Evolutionary conservation across 2,113 vertebrate species (phyloP).

Genomic region (Orycteropus afer): DNA sequence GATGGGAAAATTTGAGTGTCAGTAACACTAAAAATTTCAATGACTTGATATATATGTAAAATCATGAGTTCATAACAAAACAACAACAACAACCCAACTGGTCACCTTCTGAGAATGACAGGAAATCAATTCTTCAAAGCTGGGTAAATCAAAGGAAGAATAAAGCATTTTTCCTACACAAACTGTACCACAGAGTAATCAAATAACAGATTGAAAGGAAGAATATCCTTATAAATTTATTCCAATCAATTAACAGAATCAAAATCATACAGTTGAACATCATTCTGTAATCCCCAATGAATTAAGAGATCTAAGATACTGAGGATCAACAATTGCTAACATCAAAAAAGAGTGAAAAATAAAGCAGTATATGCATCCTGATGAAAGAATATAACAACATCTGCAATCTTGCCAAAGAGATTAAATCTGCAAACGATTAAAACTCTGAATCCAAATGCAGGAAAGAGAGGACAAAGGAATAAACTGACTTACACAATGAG

Average conservation of each 20-base stretch:
- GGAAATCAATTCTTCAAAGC: slow-evolving; percentile 18
- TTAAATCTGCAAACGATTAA: background rate
- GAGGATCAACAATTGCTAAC: background rate
- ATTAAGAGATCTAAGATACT: background rate
- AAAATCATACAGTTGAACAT: background rate
- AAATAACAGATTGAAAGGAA: background rate
- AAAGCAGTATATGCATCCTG: background rate
- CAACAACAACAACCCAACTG: background rate
- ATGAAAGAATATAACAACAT: background rate
- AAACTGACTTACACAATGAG: background rate
- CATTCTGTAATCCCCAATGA: background rate
- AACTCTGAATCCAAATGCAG: background rate
- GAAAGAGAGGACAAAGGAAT: background rate
- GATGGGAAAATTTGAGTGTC: too few relatives aligned
- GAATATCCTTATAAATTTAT: background rate
- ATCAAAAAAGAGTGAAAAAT: background rate
- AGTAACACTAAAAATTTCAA: slow-evolving; percentile 6
- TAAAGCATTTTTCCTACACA: background rate
- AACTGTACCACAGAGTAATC: background rate
- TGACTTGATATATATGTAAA: background rate
- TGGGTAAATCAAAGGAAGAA: background rate
- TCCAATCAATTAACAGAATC: background rate
- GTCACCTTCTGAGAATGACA: background rate
- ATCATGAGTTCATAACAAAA: background rate
- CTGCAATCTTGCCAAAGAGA: background rate